Evolutionary conservation across 2,113 vertebrate genomes (phyloP).

Genomic region (Pelodiscus sinensis): DNA sequence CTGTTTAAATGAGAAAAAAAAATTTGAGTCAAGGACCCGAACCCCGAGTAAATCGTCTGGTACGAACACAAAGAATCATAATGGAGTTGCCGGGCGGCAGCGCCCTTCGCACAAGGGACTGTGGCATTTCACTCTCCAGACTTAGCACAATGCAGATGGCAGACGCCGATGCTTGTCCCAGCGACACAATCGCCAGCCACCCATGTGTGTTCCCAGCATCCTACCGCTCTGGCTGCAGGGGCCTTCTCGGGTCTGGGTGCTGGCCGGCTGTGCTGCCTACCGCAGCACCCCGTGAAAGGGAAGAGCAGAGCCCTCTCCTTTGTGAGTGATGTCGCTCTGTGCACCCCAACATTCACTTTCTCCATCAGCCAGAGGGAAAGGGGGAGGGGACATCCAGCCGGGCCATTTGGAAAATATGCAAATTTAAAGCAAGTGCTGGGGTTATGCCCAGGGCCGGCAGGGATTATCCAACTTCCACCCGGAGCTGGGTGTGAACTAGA

Average conservation of each 20-base stretch:
- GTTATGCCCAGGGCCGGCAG: background rate
- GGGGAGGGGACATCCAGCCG: background rate
- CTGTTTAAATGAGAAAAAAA: no score
- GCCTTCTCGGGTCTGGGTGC: background rate
- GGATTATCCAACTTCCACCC: background rate
- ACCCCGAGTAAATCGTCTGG: no score
- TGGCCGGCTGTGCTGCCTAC: background rate
- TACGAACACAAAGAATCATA: background rate
- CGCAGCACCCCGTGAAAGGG: rapidly evolving
- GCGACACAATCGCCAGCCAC: background rate
- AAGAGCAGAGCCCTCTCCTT: background rate
- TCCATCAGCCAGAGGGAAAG: background rate
- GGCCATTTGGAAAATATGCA: background rate
- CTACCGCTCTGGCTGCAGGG: background rate
- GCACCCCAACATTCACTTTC: background rate
- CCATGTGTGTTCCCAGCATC: background rate
- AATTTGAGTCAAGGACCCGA: no score
- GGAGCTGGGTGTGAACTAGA: background rate
- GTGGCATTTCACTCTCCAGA: background rate
- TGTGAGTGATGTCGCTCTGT: no score
- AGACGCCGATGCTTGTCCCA: background rate
- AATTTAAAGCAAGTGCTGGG: background rate
- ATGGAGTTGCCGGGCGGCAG: background rate
- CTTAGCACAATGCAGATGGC: background rate
- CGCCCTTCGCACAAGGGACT: no score